Evolutionary conservation across 92 coral and sea anemone species (phyloP).

Genomic region (Phenganax subtilis): DNA sequence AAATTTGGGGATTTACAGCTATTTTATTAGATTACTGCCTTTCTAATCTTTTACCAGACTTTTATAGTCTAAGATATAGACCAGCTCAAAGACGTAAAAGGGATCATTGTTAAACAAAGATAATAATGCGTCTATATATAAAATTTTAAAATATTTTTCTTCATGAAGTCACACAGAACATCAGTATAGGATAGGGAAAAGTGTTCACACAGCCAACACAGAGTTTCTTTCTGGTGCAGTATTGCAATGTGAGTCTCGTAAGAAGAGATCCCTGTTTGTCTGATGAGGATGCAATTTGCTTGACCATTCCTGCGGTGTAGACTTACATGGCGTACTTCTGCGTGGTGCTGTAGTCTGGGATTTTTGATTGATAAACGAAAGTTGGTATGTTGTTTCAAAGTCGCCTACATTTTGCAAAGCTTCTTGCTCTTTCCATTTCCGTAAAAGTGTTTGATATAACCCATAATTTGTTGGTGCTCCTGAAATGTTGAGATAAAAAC

Average conservation of each 20-base stretch:
- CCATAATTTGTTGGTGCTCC: constrained; percentile 97
- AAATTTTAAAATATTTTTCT: no score
- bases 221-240: constrained; percentile 72
- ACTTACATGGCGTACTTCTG: constrained; percentile 43
- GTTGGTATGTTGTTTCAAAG: constrained; percentile 64
- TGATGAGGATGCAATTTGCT: constrained; percentile 90
- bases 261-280: constrained; percentile 73
- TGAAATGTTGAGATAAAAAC: constrained; percentile 17
- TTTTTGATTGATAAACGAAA: constrained; percentile 60
- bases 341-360: not conserved
- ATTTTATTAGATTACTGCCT: constrained; percentile 58
- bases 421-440: constrained; percentile 88
- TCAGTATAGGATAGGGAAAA: no score
- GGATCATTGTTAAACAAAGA: not conserved
- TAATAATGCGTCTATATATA: not conserved
- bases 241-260: constrained; percentile 60
- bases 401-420: constrained; percentile 65
- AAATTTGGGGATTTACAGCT: constrained; percentile 89
- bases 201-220: constrained; percentile 52
- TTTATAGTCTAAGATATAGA: constrained; percentile 43
- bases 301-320: constrained; percentile 67
- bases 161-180: not conserved
- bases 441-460: constrained; percentile 65
- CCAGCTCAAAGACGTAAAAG: not conserved
- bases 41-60: constrained; percentile 58